These are phyloP conservation scores for Danio tinwini DNA, from an alignment of 2,797 vertebrate genomes.

Conservation along the genomic window DNA sequence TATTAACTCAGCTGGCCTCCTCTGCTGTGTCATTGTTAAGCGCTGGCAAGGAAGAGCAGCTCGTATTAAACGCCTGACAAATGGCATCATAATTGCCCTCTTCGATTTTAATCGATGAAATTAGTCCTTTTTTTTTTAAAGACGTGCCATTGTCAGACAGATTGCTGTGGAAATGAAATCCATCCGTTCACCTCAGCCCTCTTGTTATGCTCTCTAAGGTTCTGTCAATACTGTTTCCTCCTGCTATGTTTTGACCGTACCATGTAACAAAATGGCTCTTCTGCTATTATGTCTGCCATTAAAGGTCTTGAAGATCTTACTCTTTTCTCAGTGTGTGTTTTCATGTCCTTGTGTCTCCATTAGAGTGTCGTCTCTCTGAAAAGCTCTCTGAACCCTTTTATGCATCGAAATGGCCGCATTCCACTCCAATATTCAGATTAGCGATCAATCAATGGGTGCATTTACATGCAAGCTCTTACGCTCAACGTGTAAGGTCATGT, in stretches of 20 bases:
- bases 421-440: conserved; percentile 6
- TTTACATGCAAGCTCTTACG: not conserved
- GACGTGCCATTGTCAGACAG: conserved; percentile 68
- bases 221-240: conserved; percentile 37
- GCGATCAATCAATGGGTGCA: conserved; percentile 7
- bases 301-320: conserved; percentile 23
- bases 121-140: conserved; percentile 73
- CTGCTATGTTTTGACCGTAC: not conserved
- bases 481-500: conserved; percentile 1
- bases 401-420: not conserved
- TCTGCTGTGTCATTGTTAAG: conserved; percentile 73
- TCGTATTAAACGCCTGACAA: conserved; percentile 72
- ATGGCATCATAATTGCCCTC: conserved; percentile 74
- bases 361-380: conserved; percentile 20
- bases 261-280: conserved; percentile 25
- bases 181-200: conserved; percentile 51
- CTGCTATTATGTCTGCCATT: conserved; percentile 26
- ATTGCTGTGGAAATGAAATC: conserved; percentile 71
- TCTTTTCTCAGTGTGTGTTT: conserved; percentile 18
- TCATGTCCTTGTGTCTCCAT: not conserved
- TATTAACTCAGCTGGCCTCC: conserved; percentile 71
- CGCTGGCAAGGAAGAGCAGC: conserved; percentile 73
- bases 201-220: conserved; percentile 19
- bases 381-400: conserved; percentile 5
- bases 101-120: conserved; percentile 71